Conservation (phyloP, 2,888 invertebrate genomes). For the Philonicus albiceps region DNA sequence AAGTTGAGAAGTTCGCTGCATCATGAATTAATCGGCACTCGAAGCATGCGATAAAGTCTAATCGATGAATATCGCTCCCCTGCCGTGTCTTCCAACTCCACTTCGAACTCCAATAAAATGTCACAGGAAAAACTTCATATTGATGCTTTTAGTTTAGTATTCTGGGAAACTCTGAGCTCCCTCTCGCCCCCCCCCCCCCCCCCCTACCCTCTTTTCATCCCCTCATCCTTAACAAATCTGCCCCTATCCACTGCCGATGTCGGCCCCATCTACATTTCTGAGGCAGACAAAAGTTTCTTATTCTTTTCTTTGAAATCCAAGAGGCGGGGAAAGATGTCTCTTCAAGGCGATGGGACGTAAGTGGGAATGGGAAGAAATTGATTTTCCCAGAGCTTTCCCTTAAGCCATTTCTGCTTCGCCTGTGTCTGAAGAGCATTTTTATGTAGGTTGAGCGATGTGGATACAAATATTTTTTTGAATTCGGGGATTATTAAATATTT, state of each 20-base stretch:
- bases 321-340: neutral
- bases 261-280: neutral
- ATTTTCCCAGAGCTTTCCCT: conserved; percentile 30
- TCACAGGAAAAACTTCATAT: neutral
- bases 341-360: neutral
- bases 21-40: conserved; percentile 18
- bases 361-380: neutral
- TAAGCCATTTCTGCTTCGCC: neutral
- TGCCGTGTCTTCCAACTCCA: neutral
- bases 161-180: neutral
- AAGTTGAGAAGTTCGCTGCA: neutral
- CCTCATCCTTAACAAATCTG: neutral
- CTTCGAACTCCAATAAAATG: conserved; percentile 9
- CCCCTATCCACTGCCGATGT: neutral
- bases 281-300: conserved; percentile 28
- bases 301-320: neutral
- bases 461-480: conserved; percentile 45
- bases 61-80: neutral
- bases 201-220: too few relatives aligned
- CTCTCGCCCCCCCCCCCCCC: neutral
- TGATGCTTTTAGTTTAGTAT: conserved; percentile 35
- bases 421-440: conserved; percentile 28
- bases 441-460: conserved; percentile 38
- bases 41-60: neutral
- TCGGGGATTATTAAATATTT: conserved; percentile 46